Base-by-base conservation (phyloP, 2,888 invertebrate species). In the Epistrophe grossulariae region DNA sequence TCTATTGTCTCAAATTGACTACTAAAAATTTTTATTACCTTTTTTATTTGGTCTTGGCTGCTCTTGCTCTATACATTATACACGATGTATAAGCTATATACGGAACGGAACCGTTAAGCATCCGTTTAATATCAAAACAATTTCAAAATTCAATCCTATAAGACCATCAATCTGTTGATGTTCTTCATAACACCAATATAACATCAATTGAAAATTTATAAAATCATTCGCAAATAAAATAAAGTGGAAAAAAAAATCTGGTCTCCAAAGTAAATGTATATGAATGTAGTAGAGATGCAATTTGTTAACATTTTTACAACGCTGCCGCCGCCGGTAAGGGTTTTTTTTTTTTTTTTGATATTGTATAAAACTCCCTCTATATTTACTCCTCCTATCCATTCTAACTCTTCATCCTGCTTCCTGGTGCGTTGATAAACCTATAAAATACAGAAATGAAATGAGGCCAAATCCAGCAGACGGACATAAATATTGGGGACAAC, bases 111-210 rank as follows among this genome's bases (percentile, higher is more conserved):
- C 76, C 73, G 52, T 62, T 79, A 68, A 78, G 40, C 60, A 81
- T 71, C 71, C 38, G 40, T 83, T 83, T 57, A 60, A 78, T 74
- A 74, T 84, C 52, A 85, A 82, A 85, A 82, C 78, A 81, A 59
- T 78, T 82, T 85, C 70, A 82, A 87, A 79, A 82, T 79, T 87
- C 82, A 82, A 83, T 87, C 82, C 82, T 64, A 87, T 76, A 83
- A 87, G 71, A 19, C 76, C 76, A 87, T 87, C 87, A 83, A 83
- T 83, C 79, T 76, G 79, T 76, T 83, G 87, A 87, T 79, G 87
- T 68, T 50, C 60, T 79, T 66, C 87, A 83, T 43, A 57, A 43
- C 43, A 76, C 66, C 74, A 82, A 78, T 68, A 73, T 68, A 73
- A 73, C 78, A 82, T 50, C 71, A 43, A 79, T 87, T 82, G 43